Evolutionary conservation across 2,797 vertebrate genomes (phyloP).

Genomic region (Ficedula albicollis): DNA sequence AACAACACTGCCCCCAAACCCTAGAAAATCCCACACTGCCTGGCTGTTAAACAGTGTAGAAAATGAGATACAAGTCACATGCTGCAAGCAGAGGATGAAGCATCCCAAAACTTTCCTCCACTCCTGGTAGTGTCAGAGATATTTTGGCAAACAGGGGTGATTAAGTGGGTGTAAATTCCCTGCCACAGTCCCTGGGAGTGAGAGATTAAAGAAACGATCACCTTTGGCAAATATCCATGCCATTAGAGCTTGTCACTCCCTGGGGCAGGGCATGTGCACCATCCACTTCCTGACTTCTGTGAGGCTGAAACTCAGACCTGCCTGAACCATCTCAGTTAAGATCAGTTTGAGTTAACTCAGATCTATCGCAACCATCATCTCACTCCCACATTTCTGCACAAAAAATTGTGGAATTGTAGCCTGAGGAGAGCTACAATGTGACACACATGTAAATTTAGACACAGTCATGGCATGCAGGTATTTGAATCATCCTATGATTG

Average conservation of each 20-base stretch:
- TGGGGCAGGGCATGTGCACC: fast-evolving
- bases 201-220: neutral
- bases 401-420: neutral
- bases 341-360: neutral
- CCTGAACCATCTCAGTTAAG: neutral
- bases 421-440: neutral
- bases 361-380: neutral
- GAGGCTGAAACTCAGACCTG: neutral
- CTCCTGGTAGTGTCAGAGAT: neutral
- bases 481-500: neutral
- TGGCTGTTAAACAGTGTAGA: neutral
- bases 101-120: neutral
- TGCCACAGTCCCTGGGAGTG: neutral
- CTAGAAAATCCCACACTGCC: fast-evolving
- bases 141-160: neutral
- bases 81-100: neutral
- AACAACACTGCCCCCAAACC: neutral
- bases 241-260: neutral
- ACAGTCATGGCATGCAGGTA: neutral
- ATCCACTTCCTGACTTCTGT: neutral
- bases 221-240: neutral
- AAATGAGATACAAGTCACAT: neutral
- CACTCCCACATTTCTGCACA: neutral
- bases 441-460: neutral
- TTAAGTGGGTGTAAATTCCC: neutral